Percentiles rank a stretch among this genome's conserved stretches.
Evolutionary conservation across 2,888 invertebrate species (phyloP).

Genomic region (Mesorhabditis sp.): DNA sequence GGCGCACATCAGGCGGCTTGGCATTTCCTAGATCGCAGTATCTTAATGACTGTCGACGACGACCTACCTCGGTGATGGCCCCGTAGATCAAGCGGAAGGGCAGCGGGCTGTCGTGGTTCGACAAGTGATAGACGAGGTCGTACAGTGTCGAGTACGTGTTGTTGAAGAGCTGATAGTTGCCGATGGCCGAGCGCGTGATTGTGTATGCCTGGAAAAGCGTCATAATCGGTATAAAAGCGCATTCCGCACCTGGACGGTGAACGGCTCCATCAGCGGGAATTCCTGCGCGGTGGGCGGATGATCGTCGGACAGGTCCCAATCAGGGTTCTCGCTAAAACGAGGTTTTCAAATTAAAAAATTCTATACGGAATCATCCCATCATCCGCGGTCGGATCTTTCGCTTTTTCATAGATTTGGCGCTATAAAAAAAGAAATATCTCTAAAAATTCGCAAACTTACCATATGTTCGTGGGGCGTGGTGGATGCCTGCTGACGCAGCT

Average conservation of each 20-base stretch:
- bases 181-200: conserved; percentile 25
- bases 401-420: no score
- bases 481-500: no score
- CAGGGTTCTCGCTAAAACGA: conserved; percentile 10
- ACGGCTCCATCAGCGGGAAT: conserved; percentile 12
- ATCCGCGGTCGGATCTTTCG: neutral
- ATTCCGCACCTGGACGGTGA: neutral
- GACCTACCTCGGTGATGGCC: neutral
- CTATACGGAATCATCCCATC: neutral
- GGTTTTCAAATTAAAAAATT: neutral
- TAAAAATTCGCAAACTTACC: no score
- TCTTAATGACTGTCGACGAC: neutral
- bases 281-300: neutral
- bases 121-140: conserved; percentile 32
- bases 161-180: conserved; percentile 32
- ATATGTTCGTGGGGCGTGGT: no score
- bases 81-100: conserved; percentile 26
- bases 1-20: conserved; percentile 8
- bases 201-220: conserved; percentile 17
- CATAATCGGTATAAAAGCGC: neutral
- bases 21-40: no score
- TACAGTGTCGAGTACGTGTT: conserved; percentile 30
- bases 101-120: conserved; percentile 21
- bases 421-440: no score
- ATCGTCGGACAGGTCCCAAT: conserved; percentile 3